Evolutionary conservation across 64 coral and sea anemone species (phyloP).

Genomic region (Montipora foliosa): DNA sequence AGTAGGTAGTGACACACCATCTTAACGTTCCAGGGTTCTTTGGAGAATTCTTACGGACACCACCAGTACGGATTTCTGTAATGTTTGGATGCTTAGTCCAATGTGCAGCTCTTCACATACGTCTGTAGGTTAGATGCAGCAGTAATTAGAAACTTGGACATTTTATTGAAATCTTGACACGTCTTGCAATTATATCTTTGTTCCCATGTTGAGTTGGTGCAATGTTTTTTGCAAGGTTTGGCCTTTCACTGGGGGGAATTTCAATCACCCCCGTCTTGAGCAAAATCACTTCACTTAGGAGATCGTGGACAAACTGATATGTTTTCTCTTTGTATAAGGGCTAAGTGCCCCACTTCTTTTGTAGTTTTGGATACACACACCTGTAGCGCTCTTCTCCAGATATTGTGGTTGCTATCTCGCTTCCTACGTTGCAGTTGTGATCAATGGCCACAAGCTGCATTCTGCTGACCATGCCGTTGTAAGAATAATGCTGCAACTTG

Average conservation of each 20-base stretch:
- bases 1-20: too few relatives aligned
- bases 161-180: background rate
- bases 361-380: constrained; percentile 9
- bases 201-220: background rate
- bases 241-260: background rate
- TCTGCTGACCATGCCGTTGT: constrained; percentile 49
- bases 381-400: constrained; percentile 44
- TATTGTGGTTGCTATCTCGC: background rate
- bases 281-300: background rate
- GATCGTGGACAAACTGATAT: constrained; percentile 9
- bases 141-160: too few relatives aligned
- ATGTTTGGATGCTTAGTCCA: too few relatives aligned
- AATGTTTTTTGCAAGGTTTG: background rate
- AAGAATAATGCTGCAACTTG: constrained; percentile 59
- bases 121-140: too few relatives aligned
- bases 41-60: too few relatives aligned
- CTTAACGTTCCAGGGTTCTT: too few relatives aligned
- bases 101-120: too few relatives aligned
- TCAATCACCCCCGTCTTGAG: background rate
- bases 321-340: background rate
- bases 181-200: background rate
- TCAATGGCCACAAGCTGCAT: constrained; percentile 49
- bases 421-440: background rate
- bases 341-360: background rate
- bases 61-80: too few relatives aligned